phyloP scores from a whole-genome alignment of 2,888 invertebrate species.

The Ophonus ardosiacus region DNA sequence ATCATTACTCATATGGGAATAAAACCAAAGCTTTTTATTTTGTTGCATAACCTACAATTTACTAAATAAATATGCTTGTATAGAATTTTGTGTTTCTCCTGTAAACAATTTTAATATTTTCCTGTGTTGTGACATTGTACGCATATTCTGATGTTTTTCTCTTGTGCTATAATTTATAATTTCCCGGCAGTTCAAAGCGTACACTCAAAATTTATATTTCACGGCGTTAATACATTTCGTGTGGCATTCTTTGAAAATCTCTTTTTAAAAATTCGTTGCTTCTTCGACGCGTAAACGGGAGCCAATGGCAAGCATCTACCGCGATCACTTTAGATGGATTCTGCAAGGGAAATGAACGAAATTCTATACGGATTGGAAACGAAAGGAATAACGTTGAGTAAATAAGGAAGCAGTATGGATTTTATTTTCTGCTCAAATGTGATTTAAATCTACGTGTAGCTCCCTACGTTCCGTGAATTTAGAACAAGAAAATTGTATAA shows the following conservation, averaged over 20 bases:
- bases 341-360: slow-evolving; percentile 52
- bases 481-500: slow-evolving; percentile 50
- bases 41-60: no score
- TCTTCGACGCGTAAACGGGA: slow-evolving; percentile 25
- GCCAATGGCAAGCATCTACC: not conserved
- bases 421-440: slow-evolving; percentile 57
- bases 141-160: not conserved
- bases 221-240: not conserved
- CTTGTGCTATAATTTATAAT: not conserved
- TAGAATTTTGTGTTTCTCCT: no score
- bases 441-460: slow-evolving; percentile 57
- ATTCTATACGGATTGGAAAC: slow-evolving; percentile 54
- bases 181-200: not conserved
- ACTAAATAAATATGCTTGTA: no score
- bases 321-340: slow-evolving; percentile 49
- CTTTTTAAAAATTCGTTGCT: slow-evolving; percentile 9
- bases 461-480: slow-evolving; percentile 50
- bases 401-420: slow-evolving; percentile 53
- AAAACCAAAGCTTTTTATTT: not conserved
- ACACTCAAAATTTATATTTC: not conserved
- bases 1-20: not conserved
- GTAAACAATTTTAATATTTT: no score
- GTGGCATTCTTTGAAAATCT: not conserved
- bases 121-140: no score
- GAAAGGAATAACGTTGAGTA: slow-evolving; percentile 58